Evolutionary conservation across 2,113 vertebrate species (phyloP).

Genomic region (Nesoenas mayeri): DNA sequence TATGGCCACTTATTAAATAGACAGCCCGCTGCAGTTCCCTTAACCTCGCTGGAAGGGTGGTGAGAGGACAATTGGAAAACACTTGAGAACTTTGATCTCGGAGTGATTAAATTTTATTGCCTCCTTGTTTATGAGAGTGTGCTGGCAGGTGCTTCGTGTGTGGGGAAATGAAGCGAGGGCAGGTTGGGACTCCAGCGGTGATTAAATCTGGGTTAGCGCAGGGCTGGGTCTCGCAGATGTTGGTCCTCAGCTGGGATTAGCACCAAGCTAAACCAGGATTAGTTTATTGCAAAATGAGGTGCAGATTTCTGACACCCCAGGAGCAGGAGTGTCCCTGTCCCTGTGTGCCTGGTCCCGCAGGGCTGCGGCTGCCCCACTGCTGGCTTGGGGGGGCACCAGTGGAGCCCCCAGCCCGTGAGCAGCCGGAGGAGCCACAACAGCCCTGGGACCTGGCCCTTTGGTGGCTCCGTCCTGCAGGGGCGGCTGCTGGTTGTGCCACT

Average conservation of each 20-base stretch:
- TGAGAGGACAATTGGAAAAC: not conserved
- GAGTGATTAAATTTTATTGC: not conserved
- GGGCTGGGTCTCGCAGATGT: not conserved
- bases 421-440: not conserved
- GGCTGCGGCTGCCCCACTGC: not conserved
- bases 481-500: not conserved
- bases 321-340: no score
- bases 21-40: not conserved
- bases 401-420: rapidly evolving
- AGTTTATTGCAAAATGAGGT: rapidly evolving
- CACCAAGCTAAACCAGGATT: not conserved
- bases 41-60: not conserved
- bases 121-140: not conserved
- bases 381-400: not conserved
- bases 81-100: not conserved
- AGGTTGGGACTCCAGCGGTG: rapidly evolving
- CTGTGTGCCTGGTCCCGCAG: not conserved
- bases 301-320: not conserved
- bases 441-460: rapidly evolving
- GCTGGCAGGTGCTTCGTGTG: rapidly evolving
- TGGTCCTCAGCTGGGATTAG: not conserved
- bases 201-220: not conserved
- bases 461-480: no score
- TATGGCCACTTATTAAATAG: conserved; percentile 24
- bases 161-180: not conserved